A percentile compares a stretch with the other conserved stretches of the same genome.
Conservation (phyloP, 2,888 invertebrate species). For the Phytoseiulus persimilis region DNA sequence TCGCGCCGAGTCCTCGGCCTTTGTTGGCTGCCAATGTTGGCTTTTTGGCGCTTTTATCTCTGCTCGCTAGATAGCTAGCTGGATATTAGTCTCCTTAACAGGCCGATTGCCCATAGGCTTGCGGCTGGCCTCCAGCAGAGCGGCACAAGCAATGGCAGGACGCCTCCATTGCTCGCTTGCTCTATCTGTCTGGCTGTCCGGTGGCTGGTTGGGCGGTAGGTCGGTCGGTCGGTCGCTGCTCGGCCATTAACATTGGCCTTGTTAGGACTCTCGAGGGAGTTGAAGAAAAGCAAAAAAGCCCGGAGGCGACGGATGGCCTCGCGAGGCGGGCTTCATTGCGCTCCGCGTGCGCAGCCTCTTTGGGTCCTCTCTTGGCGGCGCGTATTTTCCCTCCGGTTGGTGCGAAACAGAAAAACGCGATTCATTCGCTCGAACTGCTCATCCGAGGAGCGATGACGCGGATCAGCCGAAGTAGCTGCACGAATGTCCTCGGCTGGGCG, state of each 20-base stretch:
- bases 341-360: neutral
- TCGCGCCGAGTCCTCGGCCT: neutral
- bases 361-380: neutral
- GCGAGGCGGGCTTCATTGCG: neutral
- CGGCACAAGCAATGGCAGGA: neutral
- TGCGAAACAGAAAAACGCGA: neutral
- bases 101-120: neutral
- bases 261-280: slow-evolving; percentile 31
- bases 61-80: neutral
- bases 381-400: neutral
- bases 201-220: neutral
- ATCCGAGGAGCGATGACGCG: neutral
- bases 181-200: neutral
- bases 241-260: slow-evolving; percentile 25
- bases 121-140: neutral
- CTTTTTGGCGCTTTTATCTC: neutral
- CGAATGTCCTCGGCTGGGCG: neutral
- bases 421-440: neutral
- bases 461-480: neutral
- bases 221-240: neutral
- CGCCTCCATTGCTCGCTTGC: neutral
- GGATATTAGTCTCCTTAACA: neutral
- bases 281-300: slow-evolving; percentile 5
- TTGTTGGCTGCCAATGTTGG: neutral
- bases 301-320: neutral